These are phyloP conservation scores for Menidia beryllina DNA, from an alignment of 2,113 vertebrate genomes.

Conservation along the genomic window DNA sequence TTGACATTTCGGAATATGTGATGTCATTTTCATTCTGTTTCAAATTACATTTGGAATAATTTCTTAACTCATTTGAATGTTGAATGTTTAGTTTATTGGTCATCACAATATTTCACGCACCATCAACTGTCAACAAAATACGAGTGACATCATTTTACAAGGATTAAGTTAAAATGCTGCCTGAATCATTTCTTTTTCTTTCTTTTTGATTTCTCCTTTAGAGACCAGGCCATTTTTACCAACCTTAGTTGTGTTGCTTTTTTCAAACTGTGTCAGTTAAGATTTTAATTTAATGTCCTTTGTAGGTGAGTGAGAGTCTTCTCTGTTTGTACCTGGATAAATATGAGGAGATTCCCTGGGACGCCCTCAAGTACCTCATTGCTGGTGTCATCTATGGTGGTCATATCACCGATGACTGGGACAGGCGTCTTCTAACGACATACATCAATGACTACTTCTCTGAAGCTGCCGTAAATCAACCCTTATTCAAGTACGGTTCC, in stretches of 20 bases:
- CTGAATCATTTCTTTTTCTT: conserved; percentile 8
- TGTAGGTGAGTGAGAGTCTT: conserved; percentile 88
- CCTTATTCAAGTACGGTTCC: conserved; percentile 82
- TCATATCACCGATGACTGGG: conserved; percentile 91
- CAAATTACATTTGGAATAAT: background rate
- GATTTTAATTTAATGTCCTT: background rate
- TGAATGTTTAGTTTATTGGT: background rate
- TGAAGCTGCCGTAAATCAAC: conserved; percentile 78
- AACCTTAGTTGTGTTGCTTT: too few relatives aligned
- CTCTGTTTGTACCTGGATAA: conserved; percentile 88
- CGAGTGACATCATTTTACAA: background rate
- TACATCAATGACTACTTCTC: conserved; percentile 92
- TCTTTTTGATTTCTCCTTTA: background rate
- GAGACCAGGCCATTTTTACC: too few relatives aligned
- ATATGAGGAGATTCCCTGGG: conserved; percentile 90
- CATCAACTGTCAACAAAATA: conserved; percentile 13
- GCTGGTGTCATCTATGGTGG: conserved; percentile 89
- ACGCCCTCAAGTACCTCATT: conserved; percentile 90
- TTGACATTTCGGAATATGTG: background rate
- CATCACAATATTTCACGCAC: too few relatives aligned
- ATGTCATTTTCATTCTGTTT: background rate
- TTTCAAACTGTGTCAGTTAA: background rate
- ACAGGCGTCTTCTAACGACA: conserved; percentile 87
- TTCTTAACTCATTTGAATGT: background rate
- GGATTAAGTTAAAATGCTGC: background rate